Percentiles rank a stretch among this genome's conserved stretches.
These are phyloP conservation scores for Megaustenia siamemsis DNA, from an alignment of 2,888 invertebrate genomes.

Conservation along the genomic window DNA sequence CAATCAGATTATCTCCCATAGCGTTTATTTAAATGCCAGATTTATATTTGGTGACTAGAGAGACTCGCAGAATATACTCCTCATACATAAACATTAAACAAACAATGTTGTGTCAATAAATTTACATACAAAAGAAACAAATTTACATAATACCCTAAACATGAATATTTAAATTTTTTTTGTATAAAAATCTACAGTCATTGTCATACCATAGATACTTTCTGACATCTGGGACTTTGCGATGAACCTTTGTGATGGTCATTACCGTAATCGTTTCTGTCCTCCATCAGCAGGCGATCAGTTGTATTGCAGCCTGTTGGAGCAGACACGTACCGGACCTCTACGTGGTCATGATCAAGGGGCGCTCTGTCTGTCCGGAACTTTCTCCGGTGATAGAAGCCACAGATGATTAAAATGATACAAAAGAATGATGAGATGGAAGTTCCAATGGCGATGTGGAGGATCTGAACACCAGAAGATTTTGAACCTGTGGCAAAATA, in stretches of 20 bases:
- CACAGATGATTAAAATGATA: conserved; percentile 74
- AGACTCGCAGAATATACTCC: too few relatives aligned
- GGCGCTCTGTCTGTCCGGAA: conserved; percentile 66
- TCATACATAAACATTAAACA: background rate
- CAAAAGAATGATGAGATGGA: conserved; percentile 76
- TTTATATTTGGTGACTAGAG: too few relatives aligned
- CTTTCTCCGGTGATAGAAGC: conserved; percentile 73
- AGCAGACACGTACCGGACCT: conserved; percentile 76
- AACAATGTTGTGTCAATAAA: background rate
- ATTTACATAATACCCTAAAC: conserved; percentile 21
- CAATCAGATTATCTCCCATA: too few relatives aligned
- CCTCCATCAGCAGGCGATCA: conserved; percentile 71
- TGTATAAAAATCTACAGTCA: background rate
- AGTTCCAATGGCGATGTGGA: conserved; percentile 76
- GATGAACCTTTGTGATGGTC: conserved; percentile 52
- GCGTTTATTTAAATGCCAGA: too few relatives aligned
- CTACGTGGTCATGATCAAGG: conserved; percentile 73
- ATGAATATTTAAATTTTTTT: background rate
- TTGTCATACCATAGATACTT: conserved; percentile 75
- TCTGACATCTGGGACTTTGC: conserved; percentile 67
- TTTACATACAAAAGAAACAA: conserved; percentile 4
- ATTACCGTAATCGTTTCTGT: conserved; percentile 53
- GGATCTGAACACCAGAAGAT: conserved; percentile 67
- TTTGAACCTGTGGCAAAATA: conserved; percentile 58
- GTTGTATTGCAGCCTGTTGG: conserved; percentile 75